Percentiles rank a stretch among this genome's conserved stretches.
These are phyloP conservation scores for Calcarius ornatus DNA, from an alignment of 2,113 vertebrate genomes.

Conservation along the genomic window DNA sequence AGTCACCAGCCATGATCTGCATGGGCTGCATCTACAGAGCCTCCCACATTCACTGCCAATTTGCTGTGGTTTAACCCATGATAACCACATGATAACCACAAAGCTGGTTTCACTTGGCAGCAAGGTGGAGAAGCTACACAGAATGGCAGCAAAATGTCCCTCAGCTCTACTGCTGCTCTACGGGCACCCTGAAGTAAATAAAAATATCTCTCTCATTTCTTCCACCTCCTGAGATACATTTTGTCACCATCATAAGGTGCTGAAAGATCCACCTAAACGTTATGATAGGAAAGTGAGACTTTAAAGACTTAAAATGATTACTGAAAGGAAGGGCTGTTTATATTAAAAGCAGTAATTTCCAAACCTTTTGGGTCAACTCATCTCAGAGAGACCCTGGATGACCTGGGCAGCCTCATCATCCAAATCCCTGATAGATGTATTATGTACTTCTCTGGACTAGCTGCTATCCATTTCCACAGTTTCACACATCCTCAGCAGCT, in stretches of 20 bases:
- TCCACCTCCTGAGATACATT: neutral
- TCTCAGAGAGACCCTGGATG: neutral
- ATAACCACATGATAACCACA: neutral
- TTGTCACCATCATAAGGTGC: neutral
- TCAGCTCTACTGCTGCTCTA: neutral
- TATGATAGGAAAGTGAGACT: neutral
- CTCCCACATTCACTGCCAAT: neutral
- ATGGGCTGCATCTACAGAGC: neutral
- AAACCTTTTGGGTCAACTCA: neutral
- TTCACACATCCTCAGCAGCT: neutral
- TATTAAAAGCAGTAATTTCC: neutral
- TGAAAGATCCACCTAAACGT: neutral
- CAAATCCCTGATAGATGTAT: neutral
- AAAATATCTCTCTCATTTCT: neutral
- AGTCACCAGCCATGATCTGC: neutral
- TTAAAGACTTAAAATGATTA: neutral
- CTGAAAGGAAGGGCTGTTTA: neutral
- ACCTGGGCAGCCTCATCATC: neutral
- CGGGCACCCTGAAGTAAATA: neutral
- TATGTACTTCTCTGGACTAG: neutral
- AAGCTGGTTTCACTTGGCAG: neutral
- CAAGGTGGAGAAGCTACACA: fast-evolving
- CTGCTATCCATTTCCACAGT: neutral
- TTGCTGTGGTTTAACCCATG: neutral
- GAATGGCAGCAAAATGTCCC: neutral